A percentile compares a stretch with the other conserved stretches of the same genome.
Evolutionary conservation across 2,888 invertebrate genomes (phyloP).

Genomic region (Chironomus riparius): DNA sequence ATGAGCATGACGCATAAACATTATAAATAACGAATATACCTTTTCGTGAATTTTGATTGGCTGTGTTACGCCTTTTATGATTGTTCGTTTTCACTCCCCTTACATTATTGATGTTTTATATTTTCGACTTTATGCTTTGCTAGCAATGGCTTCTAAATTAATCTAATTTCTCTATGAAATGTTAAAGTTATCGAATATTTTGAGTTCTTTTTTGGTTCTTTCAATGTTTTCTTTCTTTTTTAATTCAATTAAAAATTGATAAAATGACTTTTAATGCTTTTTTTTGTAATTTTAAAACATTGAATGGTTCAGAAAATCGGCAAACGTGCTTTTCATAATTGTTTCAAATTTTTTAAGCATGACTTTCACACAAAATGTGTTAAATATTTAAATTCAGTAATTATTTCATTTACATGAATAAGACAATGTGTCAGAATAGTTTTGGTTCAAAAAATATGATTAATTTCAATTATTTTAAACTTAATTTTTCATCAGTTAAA

Average conservation of each 20-base stretch:
- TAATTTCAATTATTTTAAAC: no score
- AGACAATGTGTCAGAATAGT: no score
- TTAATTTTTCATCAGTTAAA: no score
- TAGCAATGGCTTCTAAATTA: slow-evolving; percentile 18
- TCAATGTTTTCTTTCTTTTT: neutral
- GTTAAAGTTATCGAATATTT: neutral
- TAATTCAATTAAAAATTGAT: neutral
- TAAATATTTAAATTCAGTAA: no score
- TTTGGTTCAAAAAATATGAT: no score
- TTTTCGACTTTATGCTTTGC: neutral
- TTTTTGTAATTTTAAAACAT: no score
- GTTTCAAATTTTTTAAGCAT: no score
- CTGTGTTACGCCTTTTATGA: slow-evolving; percentile 23
- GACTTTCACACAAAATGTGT: no score
- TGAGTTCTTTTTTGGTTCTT: neutral
- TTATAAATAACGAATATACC: slow-evolving; percentile 3
- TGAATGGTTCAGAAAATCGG: no score
- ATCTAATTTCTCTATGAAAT: neutral
- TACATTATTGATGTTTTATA: slow-evolving; percentile 21
- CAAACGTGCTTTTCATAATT: no score
- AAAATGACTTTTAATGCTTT: no score
- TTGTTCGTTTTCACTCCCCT: slow-evolving; percentile 17
- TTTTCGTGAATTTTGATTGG: slow-evolving; percentile 21
- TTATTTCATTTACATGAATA: no score
- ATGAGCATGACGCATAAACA: slow-evolving; percentile 18